Conservation (phyloP, 2,888 invertebrate species). For the Belgica antarctica region DNA sequence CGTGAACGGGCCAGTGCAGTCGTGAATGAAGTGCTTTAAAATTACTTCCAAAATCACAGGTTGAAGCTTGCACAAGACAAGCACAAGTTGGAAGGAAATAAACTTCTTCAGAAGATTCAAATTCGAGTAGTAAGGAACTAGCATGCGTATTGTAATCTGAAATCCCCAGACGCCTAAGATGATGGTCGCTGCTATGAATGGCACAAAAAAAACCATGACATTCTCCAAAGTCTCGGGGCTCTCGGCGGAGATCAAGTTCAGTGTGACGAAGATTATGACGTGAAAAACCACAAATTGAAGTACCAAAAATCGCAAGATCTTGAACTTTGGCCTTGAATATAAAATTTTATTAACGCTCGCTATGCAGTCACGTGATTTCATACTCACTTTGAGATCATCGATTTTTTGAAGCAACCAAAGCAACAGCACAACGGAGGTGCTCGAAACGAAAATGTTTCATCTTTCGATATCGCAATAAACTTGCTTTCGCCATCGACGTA, state of each 20-base stretch:
- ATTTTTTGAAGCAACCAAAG: constrained; percentile 12
- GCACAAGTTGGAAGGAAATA: constrained; percentile 31
- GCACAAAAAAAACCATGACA: constrained; percentile 18
- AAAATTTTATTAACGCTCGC: background rate
- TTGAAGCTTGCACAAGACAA: constrained; percentile 39
- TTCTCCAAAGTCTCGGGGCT: background rate
- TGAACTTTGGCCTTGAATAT: constrained; percentile 34
- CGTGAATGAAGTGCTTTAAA: constrained; percentile 9
- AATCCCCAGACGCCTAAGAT: constrained; percentile 36
- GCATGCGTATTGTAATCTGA: constrained; percentile 22
- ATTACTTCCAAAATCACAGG: constrained; percentile 22
- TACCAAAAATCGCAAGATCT: constrained; percentile 17
- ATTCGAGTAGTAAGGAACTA: constrained; percentile 33
- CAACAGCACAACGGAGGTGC: constrained; percentile 40
- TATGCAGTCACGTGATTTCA: background rate
- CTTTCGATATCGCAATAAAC: constrained; percentile 36
- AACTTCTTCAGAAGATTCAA: constrained; percentile 33
- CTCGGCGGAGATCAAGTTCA: constrained; percentile 29
- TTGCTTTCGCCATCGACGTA: constrained; percentile 32
- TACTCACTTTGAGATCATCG: constrained; percentile 35
- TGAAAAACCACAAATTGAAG: constrained; percentile 35
- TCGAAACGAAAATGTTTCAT: constrained; percentile 34
- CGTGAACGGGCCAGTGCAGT: constrained; percentile 9
- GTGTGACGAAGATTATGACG: constrained; percentile 12
- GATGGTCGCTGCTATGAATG: constrained; percentile 17